Percentiles rank a stretch among this genome's conserved stretches.
Conservation (phyloP, 2,888 invertebrate genomes). For the Synergus laeviventris region DNA sequence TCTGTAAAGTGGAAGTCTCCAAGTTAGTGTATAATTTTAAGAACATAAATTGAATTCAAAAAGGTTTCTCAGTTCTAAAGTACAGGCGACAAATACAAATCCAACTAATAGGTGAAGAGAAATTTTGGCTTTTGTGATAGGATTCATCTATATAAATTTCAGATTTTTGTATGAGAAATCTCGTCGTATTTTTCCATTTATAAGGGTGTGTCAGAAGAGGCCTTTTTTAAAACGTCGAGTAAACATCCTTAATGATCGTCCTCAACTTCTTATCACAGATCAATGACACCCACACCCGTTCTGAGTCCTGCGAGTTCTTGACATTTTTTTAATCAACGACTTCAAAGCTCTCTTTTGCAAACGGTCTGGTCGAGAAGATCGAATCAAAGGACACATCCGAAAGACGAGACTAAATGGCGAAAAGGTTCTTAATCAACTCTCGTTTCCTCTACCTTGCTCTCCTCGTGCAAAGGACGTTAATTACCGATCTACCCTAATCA, state of each 20-base stretch:
- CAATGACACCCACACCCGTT: conserved; percentile 42
- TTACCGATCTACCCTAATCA: conserved; percentile 50
- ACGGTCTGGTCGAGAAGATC: conserved; percentile 59
- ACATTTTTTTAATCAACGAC: conserved; percentile 73
- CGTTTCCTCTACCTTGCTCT: conserved; percentile 45
- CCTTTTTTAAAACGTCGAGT: conserved; percentile 47
- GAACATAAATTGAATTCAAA: too few relatives aligned
- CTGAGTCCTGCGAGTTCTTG: conserved; percentile 48
- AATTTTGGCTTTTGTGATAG: too few relatives aligned
- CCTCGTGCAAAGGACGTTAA: conserved; percentile 51
- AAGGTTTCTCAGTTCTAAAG: too few relatives aligned
- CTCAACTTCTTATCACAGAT: conserved; percentile 28
- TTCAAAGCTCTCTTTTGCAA: conserved; percentile 67
- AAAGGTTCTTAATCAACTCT: conserved; percentile 65
- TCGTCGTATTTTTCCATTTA: not conserved
- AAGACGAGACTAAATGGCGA: conserved; percentile 54
- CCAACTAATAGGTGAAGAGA: too few relatives aligned
- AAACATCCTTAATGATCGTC: conserved; percentile 45
- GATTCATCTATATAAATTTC: not conserved
- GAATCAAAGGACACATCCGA: conserved; percentile 64
- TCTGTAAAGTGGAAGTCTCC: too few relatives aligned
- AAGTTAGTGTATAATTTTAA: too few relatives aligned
- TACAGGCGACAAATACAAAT: too few relatives aligned
- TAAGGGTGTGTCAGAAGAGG: conserved; percentile 3
- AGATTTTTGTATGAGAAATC: not conserved